Percentiles rank a stretch among this genome's conserved stretches.
phyloP scores from a whole-genome alignment of 1,140 invertebrate species.

The Polypedilum pembai region DNA sequence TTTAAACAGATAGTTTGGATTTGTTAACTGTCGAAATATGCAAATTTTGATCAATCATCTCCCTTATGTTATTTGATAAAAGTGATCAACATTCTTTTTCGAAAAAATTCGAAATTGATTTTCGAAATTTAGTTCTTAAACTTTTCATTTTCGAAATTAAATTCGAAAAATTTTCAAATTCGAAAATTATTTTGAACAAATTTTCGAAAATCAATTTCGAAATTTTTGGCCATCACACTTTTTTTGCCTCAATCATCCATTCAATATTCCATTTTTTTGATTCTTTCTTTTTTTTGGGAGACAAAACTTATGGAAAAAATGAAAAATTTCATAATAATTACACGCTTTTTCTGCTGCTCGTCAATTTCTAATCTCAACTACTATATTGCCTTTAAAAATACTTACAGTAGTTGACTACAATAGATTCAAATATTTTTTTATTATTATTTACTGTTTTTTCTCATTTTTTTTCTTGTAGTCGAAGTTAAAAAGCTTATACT shows the following conservation, averaged over 20 bases:
- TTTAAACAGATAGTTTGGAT: neutral
- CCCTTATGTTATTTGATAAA: neutral
- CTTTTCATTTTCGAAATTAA: too few relatives aligned
- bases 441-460: neutral
- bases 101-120: too few relatives aligned
- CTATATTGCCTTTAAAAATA: constrained; percentile 27
- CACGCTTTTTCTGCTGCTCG: neutral
- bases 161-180: too few relatives aligned
- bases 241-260: neutral
- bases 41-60: too few relatives aligned
- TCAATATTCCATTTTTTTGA: neutral
- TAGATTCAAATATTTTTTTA: neutral
- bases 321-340: neutral
- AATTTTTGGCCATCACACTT: too few relatives aligned
- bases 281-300: neutral
- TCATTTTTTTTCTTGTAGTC: neutral
- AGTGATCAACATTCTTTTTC: neutral
- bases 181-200: too few relatives aligned
- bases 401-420: constrained; percentile 21
- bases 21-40: constrained; percentile 9
- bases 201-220: too few relatives aligned
- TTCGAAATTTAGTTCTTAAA: too few relatives aligned
- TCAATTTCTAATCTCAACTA: constrained; percentile 10
- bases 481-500: constrained; percentile 23
- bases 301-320: neutral